Conservation (phyloP, 1,140 invertebrate genomes). For the Acromyrmex heyeri region DNA sequence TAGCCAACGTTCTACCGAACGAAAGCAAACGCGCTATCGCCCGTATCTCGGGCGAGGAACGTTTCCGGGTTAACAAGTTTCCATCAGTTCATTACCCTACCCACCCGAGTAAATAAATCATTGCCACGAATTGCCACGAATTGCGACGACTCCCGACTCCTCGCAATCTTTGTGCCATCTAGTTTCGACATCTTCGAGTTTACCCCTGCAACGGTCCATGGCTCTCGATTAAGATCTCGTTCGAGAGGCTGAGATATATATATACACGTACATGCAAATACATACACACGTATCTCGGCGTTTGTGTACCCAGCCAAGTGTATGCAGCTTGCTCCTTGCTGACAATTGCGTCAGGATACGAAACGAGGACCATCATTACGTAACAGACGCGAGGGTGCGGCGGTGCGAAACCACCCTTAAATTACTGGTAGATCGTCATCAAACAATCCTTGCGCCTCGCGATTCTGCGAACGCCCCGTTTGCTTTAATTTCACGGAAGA, state of each 20-base stretch:
- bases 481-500: constrained; percentile 62
- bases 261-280: neutral
- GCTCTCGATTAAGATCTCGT: constrained; percentile 60
- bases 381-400: constrained; percentile 27
- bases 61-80: constrained; percentile 58
- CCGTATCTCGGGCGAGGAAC: constrained; percentile 22
- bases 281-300: neutral
- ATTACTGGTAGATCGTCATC: constrained; percentile 43
- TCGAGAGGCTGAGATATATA: constrained; percentile 45
- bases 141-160: constrained; percentile 9
- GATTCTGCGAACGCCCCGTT: constrained; percentile 23
- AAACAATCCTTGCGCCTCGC: constrained; percentile 3
- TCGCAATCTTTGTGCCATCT: constrained; percentile 44
- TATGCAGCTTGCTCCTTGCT: constrained; percentile 26
- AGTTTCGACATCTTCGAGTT: constrained; percentile 60
- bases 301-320: constrained; percentile 26
- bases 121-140: constrained; percentile 43
- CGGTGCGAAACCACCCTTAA: constrained; percentile 16
- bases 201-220: constrained; percentile 43
- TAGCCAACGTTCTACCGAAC: constrained; percentile 15
- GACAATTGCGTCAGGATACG: constrained; percentile 44
- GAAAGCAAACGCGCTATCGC: constrained; percentile 65
- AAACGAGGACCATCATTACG: constrained; percentile 43
- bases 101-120: constrained; percentile 59
- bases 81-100: constrained; percentile 62